Percentiles rank a stretch among this genome's conserved stretches.
Conservation (phyloP, 2,888 invertebrate species). For the Andrena camellia region DNA sequence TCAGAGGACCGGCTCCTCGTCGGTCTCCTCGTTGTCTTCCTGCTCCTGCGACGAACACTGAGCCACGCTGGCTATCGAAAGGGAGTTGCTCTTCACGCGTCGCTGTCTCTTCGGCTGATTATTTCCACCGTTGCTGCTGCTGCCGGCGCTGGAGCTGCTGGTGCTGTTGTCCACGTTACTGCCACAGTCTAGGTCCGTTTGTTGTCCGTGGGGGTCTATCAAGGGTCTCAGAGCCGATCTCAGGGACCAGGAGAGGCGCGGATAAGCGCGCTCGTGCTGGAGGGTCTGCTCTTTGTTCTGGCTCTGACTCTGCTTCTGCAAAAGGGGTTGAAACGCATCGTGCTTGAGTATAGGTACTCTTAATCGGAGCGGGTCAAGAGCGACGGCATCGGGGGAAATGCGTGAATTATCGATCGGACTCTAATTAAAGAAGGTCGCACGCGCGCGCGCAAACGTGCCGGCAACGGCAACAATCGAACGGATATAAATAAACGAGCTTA, state of each 20-base stretch:
- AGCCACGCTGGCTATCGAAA: slow-evolving; percentile 86
- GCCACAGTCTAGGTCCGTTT: slow-evolving; percentile 35
- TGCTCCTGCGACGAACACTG: slow-evolving; percentile 85
- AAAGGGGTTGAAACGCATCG: background rate
- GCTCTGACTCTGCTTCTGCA: slow-evolving; percentile 87
- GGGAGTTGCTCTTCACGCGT: slow-evolving; percentile 87
- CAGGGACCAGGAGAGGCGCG: slow-evolving; percentile 91
- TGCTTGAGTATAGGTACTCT: background rate
- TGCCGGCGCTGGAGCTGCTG: slow-evolving; percentile 59
- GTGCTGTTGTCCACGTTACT: slow-evolving; percentile 61
- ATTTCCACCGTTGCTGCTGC: slow-evolving; percentile 67
- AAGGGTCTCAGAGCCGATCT: slow-evolving; percentile 92
- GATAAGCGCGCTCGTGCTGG: slow-evolving; percentile 91
- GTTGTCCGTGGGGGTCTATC: slow-evolving; percentile 86
- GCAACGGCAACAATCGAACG: slow-evolving; percentile 12
- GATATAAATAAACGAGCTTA: slow-evolving; percentile 50
- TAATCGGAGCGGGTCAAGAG: slow-evolving; percentile 32
- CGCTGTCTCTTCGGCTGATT: slow-evolving; percentile 82
- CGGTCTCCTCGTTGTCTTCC: slow-evolving; percentile 87
- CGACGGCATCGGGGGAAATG: slow-evolving; percentile 14
- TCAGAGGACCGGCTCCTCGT: slow-evolving; percentile 89
- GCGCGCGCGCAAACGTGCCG: slow-evolving; percentile 5
- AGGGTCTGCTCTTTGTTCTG: slow-evolving; percentile 89
- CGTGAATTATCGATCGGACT: slow-evolving; percentile 43
- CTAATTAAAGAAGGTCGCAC: slow-evolving; percentile 29